Conservation (phyloP, 2,888 invertebrate species). For the Latheticus oryzae region DNA sequence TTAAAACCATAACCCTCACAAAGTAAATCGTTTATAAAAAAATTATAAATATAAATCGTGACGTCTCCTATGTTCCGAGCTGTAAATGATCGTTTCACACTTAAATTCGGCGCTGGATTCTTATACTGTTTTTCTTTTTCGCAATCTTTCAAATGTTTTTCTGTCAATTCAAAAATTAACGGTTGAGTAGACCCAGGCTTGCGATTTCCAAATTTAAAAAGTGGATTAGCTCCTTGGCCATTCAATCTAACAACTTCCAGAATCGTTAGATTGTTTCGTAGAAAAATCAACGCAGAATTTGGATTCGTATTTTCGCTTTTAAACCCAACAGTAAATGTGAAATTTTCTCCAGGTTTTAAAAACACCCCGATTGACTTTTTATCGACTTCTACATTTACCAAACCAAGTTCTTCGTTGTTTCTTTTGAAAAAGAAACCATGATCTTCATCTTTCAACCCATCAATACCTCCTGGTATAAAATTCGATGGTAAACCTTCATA, state of each 20-base stretch:
- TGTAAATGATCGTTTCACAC: slow-evolving; percentile 83
- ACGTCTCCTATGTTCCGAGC: slow-evolving; percentile 93
- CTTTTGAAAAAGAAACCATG: slow-evolving; percentile 50
- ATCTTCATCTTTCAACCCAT: slow-evolving; percentile 37
- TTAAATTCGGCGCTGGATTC: slow-evolving; percentile 72
- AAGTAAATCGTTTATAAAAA: slow-evolving; percentile 73
- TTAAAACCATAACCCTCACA: slow-evolving; percentile 87
- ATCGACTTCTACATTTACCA: slow-evolving; percentile 64
- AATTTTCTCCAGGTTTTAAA: slow-evolving; percentile 71
- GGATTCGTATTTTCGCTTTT: slow-evolving; percentile 64
- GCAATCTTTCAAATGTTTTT: slow-evolving; percentile 71
- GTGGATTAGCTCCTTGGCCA: slow-evolving; percentile 87
- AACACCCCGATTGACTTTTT: slow-evolving; percentile 70
- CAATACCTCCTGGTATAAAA: slow-evolving; percentile 53
- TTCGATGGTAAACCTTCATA: slow-evolving; percentile 67
- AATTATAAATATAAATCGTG: slow-evolving; percentile 79
- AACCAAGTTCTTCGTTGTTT: slow-evolving; percentile 44
- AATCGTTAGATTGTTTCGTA: slow-evolving; percentile 93
- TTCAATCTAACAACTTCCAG: slow-evolving; percentile 86
- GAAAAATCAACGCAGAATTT: slow-evolving; percentile 68
- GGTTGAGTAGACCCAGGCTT: slow-evolving; percentile 81
- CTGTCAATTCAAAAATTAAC: slow-evolving; percentile 82
- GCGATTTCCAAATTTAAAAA: slow-evolving; percentile 90
- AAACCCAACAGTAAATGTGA: slow-evolving; percentile 67
- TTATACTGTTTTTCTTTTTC: slow-evolving; percentile 60